These are phyloP conservation scores for Drosophila mojavensis DNA, from an alignment of 1,140 invertebrate species.

Conservation along the genomic window DNA sequence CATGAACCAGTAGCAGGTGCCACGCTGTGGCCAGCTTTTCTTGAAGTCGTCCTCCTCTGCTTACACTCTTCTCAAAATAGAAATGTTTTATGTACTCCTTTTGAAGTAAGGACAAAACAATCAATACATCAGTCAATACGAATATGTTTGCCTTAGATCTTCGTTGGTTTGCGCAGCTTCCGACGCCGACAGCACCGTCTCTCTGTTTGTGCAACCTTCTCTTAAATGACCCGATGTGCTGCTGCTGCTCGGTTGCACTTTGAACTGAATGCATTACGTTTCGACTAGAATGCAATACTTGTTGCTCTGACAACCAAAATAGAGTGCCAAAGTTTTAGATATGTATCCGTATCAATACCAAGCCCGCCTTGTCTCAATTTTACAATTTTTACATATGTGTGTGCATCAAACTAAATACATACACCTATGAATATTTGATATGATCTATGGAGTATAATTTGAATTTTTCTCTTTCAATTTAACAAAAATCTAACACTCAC, in stretches of 20 bases:
- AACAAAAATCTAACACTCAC: background rate
- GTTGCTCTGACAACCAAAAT: constrained; percentile 33
- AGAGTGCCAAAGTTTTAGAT: constrained; percentile 13
- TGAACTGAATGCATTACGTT: constrained; percentile 78
- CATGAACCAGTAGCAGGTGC: constrained; percentile 9
- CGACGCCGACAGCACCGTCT: constrained; percentile 7
- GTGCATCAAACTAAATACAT: background rate
- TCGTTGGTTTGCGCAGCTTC: background rate
- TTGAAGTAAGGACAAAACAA: constrained; percentile 58
- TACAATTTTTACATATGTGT: background rate
- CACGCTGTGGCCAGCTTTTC: background rate
- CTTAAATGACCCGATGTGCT: constrained; percentile 55
- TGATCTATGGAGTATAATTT: no score
- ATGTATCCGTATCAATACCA: background rate
- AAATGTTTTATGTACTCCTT: constrained; percentile 76
- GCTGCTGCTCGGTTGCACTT: constrained; percentile 55
- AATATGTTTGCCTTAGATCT: background rate
- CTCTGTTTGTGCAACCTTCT: constrained; percentile 58
- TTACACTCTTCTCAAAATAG: constrained; percentile 73
- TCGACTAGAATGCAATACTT: constrained; percentile 23
- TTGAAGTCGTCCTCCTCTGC: constrained; percentile 58
- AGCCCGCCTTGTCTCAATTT: background rate
- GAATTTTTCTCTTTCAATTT: background rate
- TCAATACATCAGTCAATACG: background rate
- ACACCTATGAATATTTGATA: background rate